Evolutionary conservation across 2,113 vertebrate species (phyloP).

Genomic region (rat (Rattus norvegicus)): DNA sequence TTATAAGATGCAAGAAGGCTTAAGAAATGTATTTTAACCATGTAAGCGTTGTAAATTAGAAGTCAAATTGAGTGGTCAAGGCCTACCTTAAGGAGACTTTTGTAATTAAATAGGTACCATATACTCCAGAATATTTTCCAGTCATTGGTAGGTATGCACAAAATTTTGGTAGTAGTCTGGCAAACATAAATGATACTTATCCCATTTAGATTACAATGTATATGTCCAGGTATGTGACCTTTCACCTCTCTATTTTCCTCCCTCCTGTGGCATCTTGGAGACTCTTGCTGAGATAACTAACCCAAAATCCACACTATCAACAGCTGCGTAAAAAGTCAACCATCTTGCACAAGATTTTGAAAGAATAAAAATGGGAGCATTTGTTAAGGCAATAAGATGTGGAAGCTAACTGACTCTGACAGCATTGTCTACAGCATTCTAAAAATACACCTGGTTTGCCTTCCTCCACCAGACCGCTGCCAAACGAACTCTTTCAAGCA

Average conservation of each 20-base stretch:
- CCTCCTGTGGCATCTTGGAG: neutral
- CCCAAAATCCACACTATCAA: neutral
- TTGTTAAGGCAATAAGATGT: neutral
- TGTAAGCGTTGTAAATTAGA: neutral
- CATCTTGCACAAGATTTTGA: neutral
- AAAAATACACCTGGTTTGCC: neutral
- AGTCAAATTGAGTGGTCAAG: conserved; percentile 24
- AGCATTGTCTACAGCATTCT: neutral
- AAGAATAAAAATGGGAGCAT: neutral
- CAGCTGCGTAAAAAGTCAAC: neutral
- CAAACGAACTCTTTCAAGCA: conserved; percentile 52
- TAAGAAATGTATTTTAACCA: neutral
- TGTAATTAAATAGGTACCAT: neutral
- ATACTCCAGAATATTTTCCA: neutral
- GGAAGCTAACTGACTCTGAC: conserved; percentile 35
- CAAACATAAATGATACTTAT: neutral
- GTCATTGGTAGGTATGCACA: neutral
- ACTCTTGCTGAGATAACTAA: conserved; percentile 36
- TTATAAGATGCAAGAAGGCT: neutral
- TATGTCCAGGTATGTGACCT: neutral
- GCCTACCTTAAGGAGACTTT: neutral
- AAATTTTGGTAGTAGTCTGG: neutral
- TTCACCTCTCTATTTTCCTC: neutral
- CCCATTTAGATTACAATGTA: neutral
- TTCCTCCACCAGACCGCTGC: neutral